Evolutionary conservation across 2,888 invertebrate species (phyloP).

Genomic region (Tinea semifulvella): DNA sequence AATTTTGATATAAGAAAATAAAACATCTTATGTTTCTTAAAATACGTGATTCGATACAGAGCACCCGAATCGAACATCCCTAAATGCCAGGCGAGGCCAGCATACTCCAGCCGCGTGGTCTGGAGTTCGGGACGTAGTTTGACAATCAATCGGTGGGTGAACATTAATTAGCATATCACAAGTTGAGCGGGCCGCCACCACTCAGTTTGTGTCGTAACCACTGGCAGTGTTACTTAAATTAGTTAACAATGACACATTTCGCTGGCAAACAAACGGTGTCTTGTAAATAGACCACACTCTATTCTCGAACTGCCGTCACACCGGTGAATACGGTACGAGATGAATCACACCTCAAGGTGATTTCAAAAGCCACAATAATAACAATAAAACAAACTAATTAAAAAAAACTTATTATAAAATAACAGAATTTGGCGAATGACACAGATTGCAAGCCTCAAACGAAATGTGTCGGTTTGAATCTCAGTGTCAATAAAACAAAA

Average conservation of each 20-base stretch:
- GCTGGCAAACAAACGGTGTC: constrained; percentile 64
- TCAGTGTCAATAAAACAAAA: no score
- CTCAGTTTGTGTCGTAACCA: constrained; percentile 48
- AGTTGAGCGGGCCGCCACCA: constrained; percentile 23
- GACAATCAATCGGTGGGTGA: constrained; percentile 3
- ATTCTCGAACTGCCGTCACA: constrained; percentile 58
- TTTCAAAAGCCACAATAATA: background rate
- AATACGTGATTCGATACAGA: no score
- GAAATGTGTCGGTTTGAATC: no score
- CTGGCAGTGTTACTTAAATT: constrained; percentile 65
- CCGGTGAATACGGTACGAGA: constrained; percentile 55
- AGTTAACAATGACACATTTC: constrained; percentile 68
- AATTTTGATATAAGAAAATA: no score
- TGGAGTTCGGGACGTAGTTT: background rate
- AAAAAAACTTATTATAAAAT: no score
- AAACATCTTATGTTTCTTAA: no score
- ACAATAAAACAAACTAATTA: background rate
- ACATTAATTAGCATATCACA: constrained; percentile 6
- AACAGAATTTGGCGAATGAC: no score
- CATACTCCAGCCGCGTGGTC: no score
- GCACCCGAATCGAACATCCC: no score
- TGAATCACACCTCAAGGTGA: constrained; percentile 37
- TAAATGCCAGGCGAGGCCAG: no score
- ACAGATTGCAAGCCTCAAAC: no score
- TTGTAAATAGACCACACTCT: constrained; percentile 61